These are phyloP conservation scores for Pygmarrhopalites habei DNA, from an alignment of 1,140 invertebrate species.

Conservation along the genomic window DNA sequence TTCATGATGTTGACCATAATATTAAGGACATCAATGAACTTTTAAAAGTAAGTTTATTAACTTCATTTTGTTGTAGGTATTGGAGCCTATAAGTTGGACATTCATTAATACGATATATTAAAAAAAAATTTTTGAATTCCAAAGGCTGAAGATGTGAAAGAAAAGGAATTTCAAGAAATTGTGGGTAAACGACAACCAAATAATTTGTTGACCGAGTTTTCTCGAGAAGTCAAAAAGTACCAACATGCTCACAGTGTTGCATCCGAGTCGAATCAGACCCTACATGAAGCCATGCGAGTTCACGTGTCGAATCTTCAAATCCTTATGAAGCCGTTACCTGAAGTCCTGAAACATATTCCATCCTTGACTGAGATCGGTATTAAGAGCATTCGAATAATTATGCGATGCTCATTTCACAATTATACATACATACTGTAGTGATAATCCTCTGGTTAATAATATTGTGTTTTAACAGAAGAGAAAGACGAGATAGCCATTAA, in stretches of 20 bases:
- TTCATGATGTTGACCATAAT: slow-evolving; percentile 68
- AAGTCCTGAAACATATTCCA: slow-evolving; percentile 70
- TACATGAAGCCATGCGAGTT: slow-evolving; percentile 82
- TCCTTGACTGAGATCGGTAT: slow-evolving; percentile 50
- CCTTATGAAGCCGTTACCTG: slow-evolving; percentile 67
- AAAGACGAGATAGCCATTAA: slow-evolving; percentile 55
- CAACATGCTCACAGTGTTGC: slow-evolving; percentile 78
- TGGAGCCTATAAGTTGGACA: no score
- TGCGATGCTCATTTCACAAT: no score
- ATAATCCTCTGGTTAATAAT: no score
- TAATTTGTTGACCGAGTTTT: slow-evolving; percentile 75
- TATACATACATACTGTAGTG: no score
- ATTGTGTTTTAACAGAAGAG: no score
- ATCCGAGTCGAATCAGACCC: slow-evolving; percentile 79
- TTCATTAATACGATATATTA: no score
- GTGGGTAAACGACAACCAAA: slow-evolving; percentile 75
- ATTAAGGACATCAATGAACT: slow-evolving; percentile 62
- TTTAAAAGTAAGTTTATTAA: no score
- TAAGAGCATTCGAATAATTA: no score
- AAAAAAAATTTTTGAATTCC: no score
- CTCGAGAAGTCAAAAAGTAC: slow-evolving; percentile 76
- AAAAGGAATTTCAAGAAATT: slow-evolving; percentile 69
- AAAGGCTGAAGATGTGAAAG: slow-evolving; percentile 61
- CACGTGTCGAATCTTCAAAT: slow-evolving; percentile 82
- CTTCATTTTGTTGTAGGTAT: no score